Percentiles rank a stretch among this genome's conserved stretches.
Conservation (phyloP, 2,888 invertebrate species). For the Hirtodrosophila duncani region DNA sequence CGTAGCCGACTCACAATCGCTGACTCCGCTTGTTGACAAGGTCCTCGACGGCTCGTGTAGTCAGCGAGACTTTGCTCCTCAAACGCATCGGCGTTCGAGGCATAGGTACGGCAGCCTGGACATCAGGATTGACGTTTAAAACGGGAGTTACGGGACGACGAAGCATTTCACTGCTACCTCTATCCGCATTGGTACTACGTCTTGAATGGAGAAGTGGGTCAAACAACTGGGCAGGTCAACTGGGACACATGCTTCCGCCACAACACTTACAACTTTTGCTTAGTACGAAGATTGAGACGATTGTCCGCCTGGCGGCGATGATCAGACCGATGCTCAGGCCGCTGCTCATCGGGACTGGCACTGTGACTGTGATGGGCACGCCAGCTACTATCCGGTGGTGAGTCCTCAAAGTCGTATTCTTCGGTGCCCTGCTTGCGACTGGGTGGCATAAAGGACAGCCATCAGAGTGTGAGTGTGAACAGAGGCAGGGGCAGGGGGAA, state of each 20-base stretch:
- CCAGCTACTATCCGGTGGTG: conserved; percentile 51
- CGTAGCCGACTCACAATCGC: conserved; percentile 72
- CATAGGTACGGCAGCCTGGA: conserved; percentile 66
- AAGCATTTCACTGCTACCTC: conserved; percentile 54
- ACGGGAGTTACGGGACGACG: conserved; percentile 71
- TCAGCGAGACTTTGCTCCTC: conserved; percentile 67
- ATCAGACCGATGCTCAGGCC: conserved; percentile 43
- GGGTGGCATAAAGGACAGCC: neutral
- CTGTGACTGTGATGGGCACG: conserved; percentile 28
- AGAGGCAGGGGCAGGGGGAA: neutral
- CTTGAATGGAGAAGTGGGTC: conserved; percentile 40
- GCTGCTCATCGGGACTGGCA: conserved; percentile 8
- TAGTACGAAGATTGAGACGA: conserved; percentile 47
- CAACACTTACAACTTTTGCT: conserved; percentile 63
- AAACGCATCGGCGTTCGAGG: conserved; percentile 73
- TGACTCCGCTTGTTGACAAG: conserved; percentile 62
- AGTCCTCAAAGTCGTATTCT: conserved; percentile 63
- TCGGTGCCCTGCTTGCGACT: conserved; percentile 71
- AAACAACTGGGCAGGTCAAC: conserved; percentile 5
- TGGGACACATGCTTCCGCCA: neutral
- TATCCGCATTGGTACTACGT: conserved; percentile 55
- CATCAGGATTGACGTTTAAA: conserved; percentile 60
- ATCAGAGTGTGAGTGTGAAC: neutral
- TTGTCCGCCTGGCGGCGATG: conserved; percentile 31
- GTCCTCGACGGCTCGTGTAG: conserved; percentile 71